Conservation (phyloP, 2,113 vertebrate genomes). For the Poicephalus gulielmi region DNA sequence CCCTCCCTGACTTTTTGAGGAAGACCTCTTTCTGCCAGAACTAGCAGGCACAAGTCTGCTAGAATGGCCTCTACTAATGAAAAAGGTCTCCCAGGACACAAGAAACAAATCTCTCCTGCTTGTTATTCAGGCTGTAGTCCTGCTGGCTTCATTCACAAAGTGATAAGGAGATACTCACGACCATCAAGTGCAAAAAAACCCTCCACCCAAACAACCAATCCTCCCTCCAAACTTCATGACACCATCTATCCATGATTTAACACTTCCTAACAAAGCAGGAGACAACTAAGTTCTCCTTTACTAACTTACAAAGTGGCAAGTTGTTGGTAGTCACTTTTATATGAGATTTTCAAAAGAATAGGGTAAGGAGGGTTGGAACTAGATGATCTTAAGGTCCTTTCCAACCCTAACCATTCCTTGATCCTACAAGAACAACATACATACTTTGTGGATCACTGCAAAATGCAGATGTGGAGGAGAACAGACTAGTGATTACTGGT, state of each 20-base stretch:
- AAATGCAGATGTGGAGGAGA: not conserved
- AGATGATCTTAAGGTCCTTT: not conserved
- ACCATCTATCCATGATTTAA: not conserved
- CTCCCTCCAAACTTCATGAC: not conserved
- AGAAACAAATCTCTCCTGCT: not conserved
- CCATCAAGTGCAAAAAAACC: not conserved
- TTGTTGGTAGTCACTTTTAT: not conserved
- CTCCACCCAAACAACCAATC: not conserved
- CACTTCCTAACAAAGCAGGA: not conserved
- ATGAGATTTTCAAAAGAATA: not conserved
- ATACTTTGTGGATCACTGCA: not conserved
- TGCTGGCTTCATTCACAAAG: not conserved
- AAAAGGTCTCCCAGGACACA: not conserved
- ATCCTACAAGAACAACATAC: not conserved
- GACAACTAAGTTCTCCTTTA: not conserved
- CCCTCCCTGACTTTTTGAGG: not conserved
- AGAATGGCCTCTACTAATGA: not conserved
- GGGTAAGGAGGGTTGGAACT: not conserved
- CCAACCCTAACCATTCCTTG: not conserved
- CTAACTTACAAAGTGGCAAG: not conserved
- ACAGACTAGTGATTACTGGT: not conserved
- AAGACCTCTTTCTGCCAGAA: rapidly evolving
- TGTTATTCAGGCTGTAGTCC: not conserved
- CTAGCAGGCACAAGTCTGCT: not conserved
- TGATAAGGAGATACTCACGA: not conserved